Conservation (phyloP, 2,113 vertebrate genomes). For the Salvelinus alpinus region DNA sequence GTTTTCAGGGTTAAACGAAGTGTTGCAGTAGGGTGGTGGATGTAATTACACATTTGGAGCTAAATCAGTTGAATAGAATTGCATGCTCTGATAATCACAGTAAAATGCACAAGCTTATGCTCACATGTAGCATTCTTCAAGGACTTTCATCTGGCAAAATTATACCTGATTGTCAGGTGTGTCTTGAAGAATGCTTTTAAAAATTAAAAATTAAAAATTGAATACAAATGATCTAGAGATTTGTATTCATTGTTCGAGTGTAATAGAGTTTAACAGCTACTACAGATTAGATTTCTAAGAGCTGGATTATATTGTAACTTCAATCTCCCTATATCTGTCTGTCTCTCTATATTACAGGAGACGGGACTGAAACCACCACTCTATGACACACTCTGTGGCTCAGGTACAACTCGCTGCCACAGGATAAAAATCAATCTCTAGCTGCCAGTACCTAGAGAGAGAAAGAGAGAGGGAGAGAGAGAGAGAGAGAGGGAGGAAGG, state of each 20-base stretch:
- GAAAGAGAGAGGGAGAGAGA: conserved; percentile 42
- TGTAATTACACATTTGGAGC: conserved; percentile 65
- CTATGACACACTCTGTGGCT: conserved; percentile 86
- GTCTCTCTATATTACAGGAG: conserved; percentile 88
- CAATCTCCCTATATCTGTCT: conserved; percentile 84
- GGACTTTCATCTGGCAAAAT: conserved; percentile 68
- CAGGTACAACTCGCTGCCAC: conserved; percentile 84
- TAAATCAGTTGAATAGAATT: conserved; percentile 64
- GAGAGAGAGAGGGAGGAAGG: conserved; percentile 50
- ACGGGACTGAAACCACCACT: conserved; percentile 85
- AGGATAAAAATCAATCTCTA: conserved; percentile 88
- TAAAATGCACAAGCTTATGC: conserved; percentile 62
- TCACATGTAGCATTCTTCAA: conserved; percentile 78
- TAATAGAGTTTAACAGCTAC: conserved; percentile 60
- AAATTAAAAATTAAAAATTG: conserved; percentile 27
- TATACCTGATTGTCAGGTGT: conserved; percentile 60
- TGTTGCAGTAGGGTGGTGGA: conserved; percentile 77
- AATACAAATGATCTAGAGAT: conserved; percentile 52
- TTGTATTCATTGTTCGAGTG: conserved; percentile 60
- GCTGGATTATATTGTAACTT: conserved; percentile 79
- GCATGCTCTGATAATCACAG: conserved; percentile 78
- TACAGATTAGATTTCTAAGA: conserved; percentile 74
- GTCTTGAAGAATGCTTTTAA: conserved; percentile 75
- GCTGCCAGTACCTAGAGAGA: conserved; percentile 77
- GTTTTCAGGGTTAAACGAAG: conserved; percentile 65